Evolutionary conservation across 1,140 invertebrate genomes (phyloP).

Genomic region (Phymorhynchus buccinoides): DNA sequence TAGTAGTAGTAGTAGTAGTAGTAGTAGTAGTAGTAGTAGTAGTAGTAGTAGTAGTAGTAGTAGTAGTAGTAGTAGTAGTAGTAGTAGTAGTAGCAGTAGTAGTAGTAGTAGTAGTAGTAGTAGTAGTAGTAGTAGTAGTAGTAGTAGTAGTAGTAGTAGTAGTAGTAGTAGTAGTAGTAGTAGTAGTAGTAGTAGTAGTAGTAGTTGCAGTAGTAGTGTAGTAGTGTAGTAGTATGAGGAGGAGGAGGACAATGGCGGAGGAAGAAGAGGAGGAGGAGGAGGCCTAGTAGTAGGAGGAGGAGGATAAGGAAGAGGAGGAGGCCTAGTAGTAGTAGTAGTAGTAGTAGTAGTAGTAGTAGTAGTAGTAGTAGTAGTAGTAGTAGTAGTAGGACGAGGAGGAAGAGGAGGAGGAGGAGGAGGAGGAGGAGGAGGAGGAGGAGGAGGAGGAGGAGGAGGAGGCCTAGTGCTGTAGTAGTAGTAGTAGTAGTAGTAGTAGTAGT

Average conservation of each 20-base stretch:
- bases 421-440: background rate
- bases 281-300: too few species aligned
- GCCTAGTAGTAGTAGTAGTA: slow-evolving; percentile 1
- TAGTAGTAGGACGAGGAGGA: background rate
- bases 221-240: too few species aligned
- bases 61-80: background rate
- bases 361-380: too few species aligned
- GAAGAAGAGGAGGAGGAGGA: too few species aligned
- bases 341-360: background rate
- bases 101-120: background rate
- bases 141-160: background rate
- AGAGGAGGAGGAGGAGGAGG: background rate
- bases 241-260: too few species aligned
- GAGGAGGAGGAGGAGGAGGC: background rate
- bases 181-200: background rate
- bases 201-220: too few species aligned
- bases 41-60: background rate
- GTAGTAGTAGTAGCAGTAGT: background rate
- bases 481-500: too few species aligned
- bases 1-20: background rate
- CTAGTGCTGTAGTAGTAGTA: too few species aligned
- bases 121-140: slow-evolving; percentile 2
- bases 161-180: background rate
- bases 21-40: background rate
- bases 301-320: too few species aligned